Evolutionary conservation across 2,888 invertebrate genomes (phyloP), one percentile per base, ranked within the genome.

Genomic region (Leptodirus hochenwartii): DNA sequence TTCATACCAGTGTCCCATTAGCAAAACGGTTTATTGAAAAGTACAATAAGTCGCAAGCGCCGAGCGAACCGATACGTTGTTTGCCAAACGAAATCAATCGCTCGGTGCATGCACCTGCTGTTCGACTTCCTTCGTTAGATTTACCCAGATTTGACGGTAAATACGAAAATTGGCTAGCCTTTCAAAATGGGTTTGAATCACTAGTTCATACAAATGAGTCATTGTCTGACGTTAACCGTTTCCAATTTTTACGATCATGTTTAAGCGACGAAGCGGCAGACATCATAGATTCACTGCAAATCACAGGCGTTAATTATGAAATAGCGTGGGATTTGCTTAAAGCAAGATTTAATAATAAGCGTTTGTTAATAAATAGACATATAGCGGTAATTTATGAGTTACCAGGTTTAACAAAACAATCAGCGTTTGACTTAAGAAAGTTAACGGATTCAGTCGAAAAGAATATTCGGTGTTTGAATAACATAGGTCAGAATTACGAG

Each of bases 121-220:
- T 25, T 6, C 9, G 6, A 25, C 10, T 25, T 6, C 25, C 25
- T 9, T 10, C 11, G 8, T 10, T 25, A 25, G n/a, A 25, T 9
- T 10, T 25, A 6, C 25, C 25, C 6, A 25, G 6, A 25, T 25
- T 25, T 25, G 6, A 25, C 25, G 25, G 25, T 9, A 10, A 25
- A 9, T 25, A 25, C 11, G 11, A 25, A 6, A 6, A 25, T 10
- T 25, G 25, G 25, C 6, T 25, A 10, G 25, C 9, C n/a, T 25
- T 25, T 10, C 8, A 12, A 9, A 10, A 25, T 10, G 8, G n/a
- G 6, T 25, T 25, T 10, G 10, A 25, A 6, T 6, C 6, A 10
- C 10, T 25, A 6, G 11, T 25, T 9, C 8, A 25, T 12, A 10
- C 8, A 25, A 25, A 25, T 25, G 10, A 25, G 8, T 8, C 6